Evolutionary conservation across 92 coral and sea anemone genomes (phyloP).

Genomic region (Porites cylindrica): DNA sequence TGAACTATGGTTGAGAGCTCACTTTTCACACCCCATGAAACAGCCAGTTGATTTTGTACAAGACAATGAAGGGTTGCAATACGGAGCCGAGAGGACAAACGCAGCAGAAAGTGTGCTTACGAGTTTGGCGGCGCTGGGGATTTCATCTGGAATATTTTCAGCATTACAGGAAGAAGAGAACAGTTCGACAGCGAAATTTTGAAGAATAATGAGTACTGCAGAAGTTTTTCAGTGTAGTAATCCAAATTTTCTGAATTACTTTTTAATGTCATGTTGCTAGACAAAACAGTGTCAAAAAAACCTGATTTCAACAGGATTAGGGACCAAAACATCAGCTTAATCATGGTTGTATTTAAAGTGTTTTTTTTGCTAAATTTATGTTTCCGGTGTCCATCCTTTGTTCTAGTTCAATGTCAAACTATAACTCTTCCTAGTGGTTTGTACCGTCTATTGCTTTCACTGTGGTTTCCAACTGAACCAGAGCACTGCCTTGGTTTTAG

Average conservation of each 20-base stretch:
- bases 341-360: no score
- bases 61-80: constrained; percentile 2
- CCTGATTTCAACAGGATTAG: background rate
- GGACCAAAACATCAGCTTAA: background rate
- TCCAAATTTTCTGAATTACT: no score
- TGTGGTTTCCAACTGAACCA: no score
- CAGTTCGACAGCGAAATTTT: background rate
- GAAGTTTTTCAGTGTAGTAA: background rate
- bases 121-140: constrained; percentile 42
- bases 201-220: background rate
- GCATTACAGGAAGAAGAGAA: background rate
- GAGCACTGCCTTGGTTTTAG: no score
- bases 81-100: constrained; percentile 11
- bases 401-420: no score
- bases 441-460: no score
- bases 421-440: no score
- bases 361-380: no score
- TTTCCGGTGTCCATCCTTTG: no score
- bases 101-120: constrained; percentile 24
- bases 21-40: constrained; percentile 21
- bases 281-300: background rate
- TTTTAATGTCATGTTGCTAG: background rate
- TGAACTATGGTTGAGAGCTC: constrained; percentile 64
- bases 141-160: constrained; percentile 6
- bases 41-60: background rate